phyloP scores from a whole-genome alignment of 2,888 invertebrate species.

The Lycocerus yunnanus region DNA sequence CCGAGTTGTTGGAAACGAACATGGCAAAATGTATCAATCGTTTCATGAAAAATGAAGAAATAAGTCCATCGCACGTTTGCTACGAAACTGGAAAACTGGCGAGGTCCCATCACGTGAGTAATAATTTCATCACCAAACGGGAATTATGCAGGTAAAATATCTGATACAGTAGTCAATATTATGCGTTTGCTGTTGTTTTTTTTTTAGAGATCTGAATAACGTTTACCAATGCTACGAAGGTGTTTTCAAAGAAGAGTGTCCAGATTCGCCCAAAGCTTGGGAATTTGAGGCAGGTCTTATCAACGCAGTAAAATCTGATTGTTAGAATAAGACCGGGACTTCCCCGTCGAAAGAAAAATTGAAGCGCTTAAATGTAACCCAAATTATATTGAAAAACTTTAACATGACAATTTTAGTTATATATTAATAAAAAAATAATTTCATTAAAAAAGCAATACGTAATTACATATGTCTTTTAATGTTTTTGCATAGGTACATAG shows the following conservation, averaged over 20 bases:
- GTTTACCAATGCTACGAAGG: constrained; percentile 15
- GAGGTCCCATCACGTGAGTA: not conserved
- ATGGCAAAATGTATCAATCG: constrained; percentile 16
- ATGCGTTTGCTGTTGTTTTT: too few relatives aligned
- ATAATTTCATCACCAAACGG: constrained; percentile 4
- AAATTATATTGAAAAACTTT: not conserved
- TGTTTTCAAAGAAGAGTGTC: constrained; percentile 11
- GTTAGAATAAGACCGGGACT: not conserved
- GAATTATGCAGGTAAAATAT: constrained; percentile 20
- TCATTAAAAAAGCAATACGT: too few relatives aligned
- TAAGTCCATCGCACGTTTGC: constrained; percentile 9
- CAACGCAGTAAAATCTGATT: constrained; percentile 3
- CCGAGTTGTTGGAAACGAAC: constrained; percentile 13
- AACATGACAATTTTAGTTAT: not conserved
- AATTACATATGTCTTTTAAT: too few relatives aligned
- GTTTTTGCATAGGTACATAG: too few relatives aligned
- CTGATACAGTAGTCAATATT: too few relatives aligned
- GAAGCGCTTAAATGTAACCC: not conserved
- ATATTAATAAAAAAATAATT: not conserved
- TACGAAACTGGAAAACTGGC: not conserved
- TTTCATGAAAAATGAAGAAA: constrained; percentile 6
- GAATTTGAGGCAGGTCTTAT: constrained; percentile 16
- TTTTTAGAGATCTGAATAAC: constrained; percentile 13
- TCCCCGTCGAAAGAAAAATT: not conserved
- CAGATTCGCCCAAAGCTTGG: constrained; percentile 18